Evolutionary conservation across 35 echinoderm and acorn worm species (phyloP), one percentile per base, ranked within the genome.

Genomic region (Apostichopus californicus): DNA sequence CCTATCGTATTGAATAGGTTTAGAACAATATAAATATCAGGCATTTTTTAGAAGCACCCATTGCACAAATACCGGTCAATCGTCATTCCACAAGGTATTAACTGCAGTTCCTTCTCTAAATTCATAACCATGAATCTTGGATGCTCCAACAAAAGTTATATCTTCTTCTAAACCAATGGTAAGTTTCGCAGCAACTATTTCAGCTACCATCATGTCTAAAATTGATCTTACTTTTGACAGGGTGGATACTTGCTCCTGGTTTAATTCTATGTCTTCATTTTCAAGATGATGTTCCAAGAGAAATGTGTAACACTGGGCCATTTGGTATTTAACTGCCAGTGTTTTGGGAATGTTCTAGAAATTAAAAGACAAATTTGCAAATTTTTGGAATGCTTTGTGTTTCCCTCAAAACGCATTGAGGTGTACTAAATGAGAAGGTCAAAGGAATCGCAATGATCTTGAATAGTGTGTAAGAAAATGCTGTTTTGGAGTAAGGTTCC

Each of bases 391-490:
- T 23, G 34, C 5, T 80, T 86, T 89, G 18, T 93, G 92, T 58
- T 89, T 89, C 57, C 92, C 34, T 46, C 34, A 46, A 46, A 46
- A 46, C 34, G 34, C 34, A 46, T 46, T 46, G 34, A 46, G 3
- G 46, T 93, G 28, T 93, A 93, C 23, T 93, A 86, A 25, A 5
- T 23, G 0, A 93, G 24, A 21, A 58, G 92, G 86, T 18, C 92
- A 86, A 10, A 93, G 86, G 8, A 57, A 11, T 81, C 78, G 54
- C 54, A 89, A 28, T 24, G 59, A 24, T 34, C 86, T 15, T 77
- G 92, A 86, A 56, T 93, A 93, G 73, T 93, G 92, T 15, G 87
- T 57, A 58, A 93, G 64, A 63, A 93, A 93, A 54, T 93, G 92
- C 28, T 92, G 90, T 56, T 92, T 92, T 5, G 83, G 83, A 24